Conservation (phyloP, 2,113 vertebrate species). For the Stigmatopora argus region DNA sequence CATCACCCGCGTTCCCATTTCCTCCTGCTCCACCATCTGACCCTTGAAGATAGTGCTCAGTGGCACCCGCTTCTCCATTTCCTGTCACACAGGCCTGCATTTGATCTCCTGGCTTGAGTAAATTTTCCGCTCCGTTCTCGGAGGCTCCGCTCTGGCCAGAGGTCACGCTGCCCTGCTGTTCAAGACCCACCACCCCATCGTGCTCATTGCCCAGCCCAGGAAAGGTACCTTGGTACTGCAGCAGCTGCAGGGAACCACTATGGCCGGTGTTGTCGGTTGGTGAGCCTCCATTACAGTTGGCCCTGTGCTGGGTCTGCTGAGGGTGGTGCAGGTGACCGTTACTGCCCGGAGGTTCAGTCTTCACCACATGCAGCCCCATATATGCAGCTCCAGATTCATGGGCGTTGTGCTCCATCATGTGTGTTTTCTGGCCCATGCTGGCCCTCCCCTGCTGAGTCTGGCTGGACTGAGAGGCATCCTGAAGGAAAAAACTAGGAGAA, state of each 20-base stretch:
- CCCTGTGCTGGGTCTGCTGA: conserved; percentile 75
- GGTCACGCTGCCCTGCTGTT: conserved; percentile 59
- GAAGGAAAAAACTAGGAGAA: conserved; percentile 97
- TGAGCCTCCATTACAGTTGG: conserved; percentile 83
- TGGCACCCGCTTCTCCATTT: conserved; percentile 71
- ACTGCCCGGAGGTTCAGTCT: conserved; percentile 81
- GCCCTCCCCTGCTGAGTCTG: conserved; percentile 65
- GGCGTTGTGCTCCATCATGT: conserved; percentile 74
- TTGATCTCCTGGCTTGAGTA: conserved; percentile 86
- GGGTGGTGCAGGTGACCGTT: conserved; percentile 71
- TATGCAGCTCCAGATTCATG: conserved; percentile 64
- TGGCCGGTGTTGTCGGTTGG: conserved; percentile 79
- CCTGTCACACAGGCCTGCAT: conserved; percentile 79
- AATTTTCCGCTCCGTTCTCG: conserved; percentile 76
- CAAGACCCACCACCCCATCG: conserved; percentile 70
- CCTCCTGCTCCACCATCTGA: conserved; percentile 52
- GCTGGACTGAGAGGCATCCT: conserved; percentile 81
- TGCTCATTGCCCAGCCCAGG: conserved; percentile 80
- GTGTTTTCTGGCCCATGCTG: conserved; percentile 65
- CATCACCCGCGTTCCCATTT: conserved; percentile 43
- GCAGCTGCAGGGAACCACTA: conserved; percentile 84
- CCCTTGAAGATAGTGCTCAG: conserved; percentile 85
- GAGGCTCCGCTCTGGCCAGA: conserved; percentile 55
- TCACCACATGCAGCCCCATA: conserved; percentile 78
- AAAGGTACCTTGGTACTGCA: conserved; percentile 93